These are phyloP conservation scores for Narcine bancroftii DNA, from an alignment of 2,113 vertebrate genomes.

Conservation along the genomic window DNA sequence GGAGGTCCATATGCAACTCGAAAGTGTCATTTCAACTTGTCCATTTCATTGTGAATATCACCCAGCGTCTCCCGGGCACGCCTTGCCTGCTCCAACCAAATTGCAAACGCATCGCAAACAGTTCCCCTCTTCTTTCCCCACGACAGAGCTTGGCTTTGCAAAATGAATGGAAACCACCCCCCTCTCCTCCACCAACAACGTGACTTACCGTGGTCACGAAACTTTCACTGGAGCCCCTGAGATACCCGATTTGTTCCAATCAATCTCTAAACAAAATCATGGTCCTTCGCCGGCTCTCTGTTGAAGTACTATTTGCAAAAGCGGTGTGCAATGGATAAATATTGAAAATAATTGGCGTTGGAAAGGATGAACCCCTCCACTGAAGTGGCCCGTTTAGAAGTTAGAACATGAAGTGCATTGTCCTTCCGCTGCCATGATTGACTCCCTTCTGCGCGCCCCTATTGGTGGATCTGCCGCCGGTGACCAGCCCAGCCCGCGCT, in stretches of 20 bases:
- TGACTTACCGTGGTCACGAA: neutral
- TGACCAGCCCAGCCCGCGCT: neutral
- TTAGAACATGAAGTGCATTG: constrained; percentile 25
- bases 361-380: neutral
- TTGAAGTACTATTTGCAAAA: too few relatives aligned
- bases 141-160: neutral
- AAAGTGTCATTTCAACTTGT: neutral
- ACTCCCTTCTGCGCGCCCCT: neutral
- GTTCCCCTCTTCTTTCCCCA: neutral
- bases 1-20: neutral
- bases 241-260: constrained; percentile 7
- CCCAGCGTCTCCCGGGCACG: neutral
- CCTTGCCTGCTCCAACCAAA: neutral
- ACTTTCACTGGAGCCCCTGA: neutral
- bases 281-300: neutral
- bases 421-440: constrained; percentile 32
- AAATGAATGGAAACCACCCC: too few relatives aligned
- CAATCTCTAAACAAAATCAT: constrained; percentile 3
- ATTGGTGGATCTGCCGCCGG: neutral
- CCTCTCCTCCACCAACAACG: too few relatives aligned
- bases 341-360: neutral
- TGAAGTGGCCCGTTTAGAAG: neutral
- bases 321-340: neutral
- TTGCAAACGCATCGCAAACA: neutral
- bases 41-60: neutral